Base-by-base conservation (phyloP, 92 coral and sea anemone genomes). In the Heteractis magnifica region DNA sequence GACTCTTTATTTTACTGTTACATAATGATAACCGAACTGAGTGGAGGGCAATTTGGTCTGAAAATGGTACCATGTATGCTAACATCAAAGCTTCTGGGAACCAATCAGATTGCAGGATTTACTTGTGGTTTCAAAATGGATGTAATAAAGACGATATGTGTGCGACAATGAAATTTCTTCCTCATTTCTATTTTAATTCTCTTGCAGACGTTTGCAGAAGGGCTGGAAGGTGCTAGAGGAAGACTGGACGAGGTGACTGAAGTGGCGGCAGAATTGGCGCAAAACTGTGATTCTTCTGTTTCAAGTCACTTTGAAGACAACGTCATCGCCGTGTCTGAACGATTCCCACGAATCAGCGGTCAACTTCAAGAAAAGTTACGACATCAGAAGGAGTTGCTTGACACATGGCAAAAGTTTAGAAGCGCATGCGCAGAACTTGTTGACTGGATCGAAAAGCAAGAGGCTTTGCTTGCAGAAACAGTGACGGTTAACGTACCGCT, bases 401-500 rank as follows among this genome's bases (percentile, higher is more conserved):
- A 90, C 49, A 88, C 65, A 55, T 94, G 99, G 95, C 90, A 94
- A 73, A 88, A 88, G 77, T 96, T 92, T 85, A 92, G 95, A 88
- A 86, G 86, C 78, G 93, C 94, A 72, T 94, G 98, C 71, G 85
- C 90, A 3, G 97, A 96, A 49, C 71, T 96, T 75, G 83, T 87
- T 44, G 81, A 91, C 56, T 96, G 99, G 99, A 82, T 96, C 52
- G 90, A 94, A 73, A 83, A 84, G 56, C 99, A 96, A 72, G 90
- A 85, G 52, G 84, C 73, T 64, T 84, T 92, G 71, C 80, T 96
- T 56, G 86, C 89, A 19, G 90, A 87, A 72, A 77, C 82, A 18
- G 87, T 91, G 77, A 84, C 89, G 50, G 78, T 84, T 44, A 92
- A 93, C 50, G 93, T 72, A 55, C 81, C 97, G 6, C 95, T 93